Evolutionary conservation across 2,888 invertebrate species (phyloP).

Genomic region (Apantesis nais): DNA sequence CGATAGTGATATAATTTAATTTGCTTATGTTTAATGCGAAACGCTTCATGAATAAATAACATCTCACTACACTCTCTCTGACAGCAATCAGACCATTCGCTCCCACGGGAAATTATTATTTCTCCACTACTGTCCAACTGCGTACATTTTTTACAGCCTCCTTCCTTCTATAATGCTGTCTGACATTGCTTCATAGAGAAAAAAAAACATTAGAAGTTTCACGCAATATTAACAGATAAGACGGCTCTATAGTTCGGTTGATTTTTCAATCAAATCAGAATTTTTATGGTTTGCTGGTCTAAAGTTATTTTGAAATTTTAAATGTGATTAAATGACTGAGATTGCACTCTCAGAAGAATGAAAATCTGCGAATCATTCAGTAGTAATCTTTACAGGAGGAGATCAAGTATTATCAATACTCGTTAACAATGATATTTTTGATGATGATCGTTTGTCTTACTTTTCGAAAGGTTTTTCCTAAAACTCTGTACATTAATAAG

Average conservation of each 20-base stretch:
- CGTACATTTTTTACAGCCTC: conserved; percentile 10
- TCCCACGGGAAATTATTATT: conserved; percentile 22
- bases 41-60: conserved; percentile 8
- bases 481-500: too few species aligned
- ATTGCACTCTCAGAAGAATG: too few species aligned
- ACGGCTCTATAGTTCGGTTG: neutral
- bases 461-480: too few species aligned
- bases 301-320: neutral
- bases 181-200: neutral
- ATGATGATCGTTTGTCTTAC: too few species aligned
- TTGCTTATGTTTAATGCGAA: conserved; percentile 2
- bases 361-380: too few species aligned
- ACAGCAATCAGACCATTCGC: conserved; percentile 13
- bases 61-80: conserved; percentile 5
- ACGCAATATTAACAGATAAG: neutral
- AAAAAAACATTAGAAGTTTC: neutral
- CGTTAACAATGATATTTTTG: too few species aligned
- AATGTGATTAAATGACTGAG: too few species aligned
- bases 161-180: neutral
- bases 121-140: conserved; percentile 10
- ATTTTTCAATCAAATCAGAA: neutral
- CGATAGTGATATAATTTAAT: neutral
- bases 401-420: too few species aligned
- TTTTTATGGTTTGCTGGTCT: neutral
- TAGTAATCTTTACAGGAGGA: too few species aligned